Percentiles rank a stretch among this genome's conserved stretches.
phyloP scores from a whole-genome alignment of 2,888 invertebrate genomes.

The Nemapogon koenigi region DNA sequence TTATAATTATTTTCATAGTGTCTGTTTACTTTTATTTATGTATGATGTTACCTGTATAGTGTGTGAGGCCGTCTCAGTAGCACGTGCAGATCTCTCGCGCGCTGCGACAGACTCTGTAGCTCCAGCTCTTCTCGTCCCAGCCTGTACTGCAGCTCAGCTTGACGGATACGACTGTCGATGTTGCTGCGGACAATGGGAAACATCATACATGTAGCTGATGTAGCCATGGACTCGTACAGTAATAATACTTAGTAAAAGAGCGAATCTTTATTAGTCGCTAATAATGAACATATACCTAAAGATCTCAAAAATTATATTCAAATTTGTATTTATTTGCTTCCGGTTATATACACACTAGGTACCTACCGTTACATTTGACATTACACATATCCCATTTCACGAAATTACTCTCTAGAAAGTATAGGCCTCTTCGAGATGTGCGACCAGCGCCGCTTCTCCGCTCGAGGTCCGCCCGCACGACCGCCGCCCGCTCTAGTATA shows the following conservation, averaged over 20 bases:
- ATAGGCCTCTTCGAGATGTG: slow-evolving; percentile 77
- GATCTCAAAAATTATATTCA: no score
- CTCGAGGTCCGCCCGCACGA: slow-evolving; percentile 73
- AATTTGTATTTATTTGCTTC: no score
- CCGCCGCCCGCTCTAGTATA: slow-evolving; percentile 50
- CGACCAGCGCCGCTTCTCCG: slow-evolving; percentile 79
- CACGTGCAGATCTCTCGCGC: slow-evolving; percentile 79
- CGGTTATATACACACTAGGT: no score
- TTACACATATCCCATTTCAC: no score
- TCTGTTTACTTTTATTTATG: no score
- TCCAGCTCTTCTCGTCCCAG: slow-evolving; percentile 88
- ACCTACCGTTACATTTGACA: no score
- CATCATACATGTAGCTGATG: no score
- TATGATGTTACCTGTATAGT: slow-evolving; percentile 68
- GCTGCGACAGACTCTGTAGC: slow-evolving; percentile 82
- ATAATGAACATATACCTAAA: neutral
- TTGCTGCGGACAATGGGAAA: slow-evolving; percentile 63
- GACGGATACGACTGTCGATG: slow-evolving; percentile 87
- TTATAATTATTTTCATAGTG: no score
- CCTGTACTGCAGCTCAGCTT: slow-evolving; percentile 89
- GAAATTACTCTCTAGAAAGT: no score
- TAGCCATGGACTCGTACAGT: no score
- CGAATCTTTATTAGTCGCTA: neutral
- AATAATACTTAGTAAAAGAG: no score
- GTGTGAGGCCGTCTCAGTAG: slow-evolving; percentile 75